Conservation (phyloP, 2,113 vertebrate species). For the Ciconia stormi region DNA sequence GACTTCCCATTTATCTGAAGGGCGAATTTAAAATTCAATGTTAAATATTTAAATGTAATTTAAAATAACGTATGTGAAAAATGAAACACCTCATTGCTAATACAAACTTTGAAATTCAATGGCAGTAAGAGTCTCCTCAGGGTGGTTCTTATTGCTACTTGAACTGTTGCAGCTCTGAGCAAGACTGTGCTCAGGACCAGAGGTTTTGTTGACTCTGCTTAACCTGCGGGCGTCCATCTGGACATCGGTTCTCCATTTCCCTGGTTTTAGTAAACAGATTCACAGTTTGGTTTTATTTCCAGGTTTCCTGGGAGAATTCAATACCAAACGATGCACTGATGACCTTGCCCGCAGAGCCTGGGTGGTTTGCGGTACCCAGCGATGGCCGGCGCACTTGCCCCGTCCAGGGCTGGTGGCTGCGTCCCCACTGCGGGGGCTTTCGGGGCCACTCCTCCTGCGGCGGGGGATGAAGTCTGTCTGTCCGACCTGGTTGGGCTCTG, state of each 20-base stretch:
- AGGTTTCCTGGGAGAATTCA: not conserved
- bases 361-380: not conserved
- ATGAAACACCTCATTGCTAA: not conserved
- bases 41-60: not conserved
- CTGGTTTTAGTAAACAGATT: not conserved
- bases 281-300: not conserved
- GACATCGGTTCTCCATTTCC: not conserved
- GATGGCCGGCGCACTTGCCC: not conserved
- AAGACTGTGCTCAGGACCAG: not conserved
- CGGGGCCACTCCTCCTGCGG: no score
- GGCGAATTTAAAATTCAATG: not conserved
- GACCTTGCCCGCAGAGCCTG: not conserved
- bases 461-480: not conserved
- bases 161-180: not conserved
- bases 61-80: not conserved
- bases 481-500: not conserved
- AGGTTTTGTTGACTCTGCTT: not conserved
- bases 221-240: not conserved
- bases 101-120: not conserved
- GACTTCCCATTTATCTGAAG: not conserved
- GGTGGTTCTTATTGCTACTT: not conserved
- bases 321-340: fast-evolving
- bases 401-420: not conserved
- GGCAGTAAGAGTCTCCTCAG: not conserved
- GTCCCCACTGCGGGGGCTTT: not conserved